Evolutionary conservation across 2,888 invertebrate species (phyloP), one percentile per base, ranked within the genome.

Genomic region (Anthrax anthrax): DNA sequence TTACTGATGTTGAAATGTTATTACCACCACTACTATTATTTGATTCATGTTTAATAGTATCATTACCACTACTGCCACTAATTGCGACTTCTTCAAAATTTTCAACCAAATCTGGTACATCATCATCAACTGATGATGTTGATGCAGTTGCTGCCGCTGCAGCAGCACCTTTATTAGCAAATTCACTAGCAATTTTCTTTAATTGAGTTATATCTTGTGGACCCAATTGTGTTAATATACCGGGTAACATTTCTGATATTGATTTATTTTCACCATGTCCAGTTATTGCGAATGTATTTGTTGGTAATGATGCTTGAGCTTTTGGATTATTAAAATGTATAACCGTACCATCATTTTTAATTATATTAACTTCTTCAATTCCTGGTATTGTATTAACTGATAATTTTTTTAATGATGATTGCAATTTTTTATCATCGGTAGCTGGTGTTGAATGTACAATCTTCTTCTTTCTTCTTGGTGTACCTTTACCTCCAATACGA

Each of bases 301-400:
- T 95, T 47, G 94, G 88, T 57, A 99, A 78, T 46, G 97, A 98
- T 50, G 98, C 98, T 72, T 99, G 98, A 48, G 97, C 97, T 73
- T 98, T 98, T 37, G 98, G 98, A 70, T 98, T 98, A 70, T 97
- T 98, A 67, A 99, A 99, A 69, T 98, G 97, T 67, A 98, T 96
- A 47, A 99, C 97, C 51, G 91, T 88, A 49, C 97, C 92, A 71
- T 99, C 98, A 71, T 98, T 97, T 74, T 97, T 97, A 63, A 99
- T 97, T 87, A 99, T 98, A 72, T 99, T 98, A 47, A 96, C 95
- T 73, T 98, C 97, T 70, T 98, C 97, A 63, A 97, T 97, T 57
- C 96, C 97, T 54, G 97, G 96, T 63, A 98, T 98, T 56, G 90
- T 94, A 72, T 95, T 98, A 43, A 98, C 96, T 55, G 95, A 89